These are phyloP conservation scores for Dryobates pubescens DNA, from an alignment of 2,797 vertebrate species.

Conservation along the genomic window DNA sequence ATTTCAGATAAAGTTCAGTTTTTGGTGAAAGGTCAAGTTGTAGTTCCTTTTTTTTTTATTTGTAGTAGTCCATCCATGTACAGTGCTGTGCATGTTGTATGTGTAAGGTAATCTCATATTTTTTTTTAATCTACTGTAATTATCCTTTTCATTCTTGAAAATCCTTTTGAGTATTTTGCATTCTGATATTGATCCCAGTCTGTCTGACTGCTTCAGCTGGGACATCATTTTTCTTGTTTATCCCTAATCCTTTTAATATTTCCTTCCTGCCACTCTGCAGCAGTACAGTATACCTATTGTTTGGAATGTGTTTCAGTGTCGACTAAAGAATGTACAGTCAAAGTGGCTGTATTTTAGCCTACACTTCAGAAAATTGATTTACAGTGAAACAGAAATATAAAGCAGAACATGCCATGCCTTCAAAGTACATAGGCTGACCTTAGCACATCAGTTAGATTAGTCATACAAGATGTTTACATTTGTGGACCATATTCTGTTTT, in stretches of 20 bases:
- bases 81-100: constrained; percentile 17
- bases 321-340: not conserved
- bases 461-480: not conserved
- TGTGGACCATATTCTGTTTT: not conserved
- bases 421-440: not conserved
- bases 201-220: constrained; percentile 71
- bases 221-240: constrained; percentile 78
- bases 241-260: constrained; percentile 75
- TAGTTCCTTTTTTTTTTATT: constrained; percentile 44
- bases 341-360: constrained; percentile 24
- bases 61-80: constrained; percentile 48
- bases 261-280: constrained; percentile 66
- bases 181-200: constrained; percentile 68
- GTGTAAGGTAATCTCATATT: constrained; percentile 65
- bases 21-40: constrained; percentile 33
- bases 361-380: not conserved
- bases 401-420: not conserved
- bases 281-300: constrained; percentile 60
- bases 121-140: constrained; percentile 72
- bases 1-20: constrained; percentile 32
- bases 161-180: constrained; percentile 69
- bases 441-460: not conserved
- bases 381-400: not conserved
- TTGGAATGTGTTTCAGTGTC: constrained; percentile 26
- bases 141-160: constrained; percentile 68